These are phyloP conservation scores for Brachyistius frenatus DNA, from an alignment of 2,113 vertebrate genomes.

Conservation along the genomic window DNA sequence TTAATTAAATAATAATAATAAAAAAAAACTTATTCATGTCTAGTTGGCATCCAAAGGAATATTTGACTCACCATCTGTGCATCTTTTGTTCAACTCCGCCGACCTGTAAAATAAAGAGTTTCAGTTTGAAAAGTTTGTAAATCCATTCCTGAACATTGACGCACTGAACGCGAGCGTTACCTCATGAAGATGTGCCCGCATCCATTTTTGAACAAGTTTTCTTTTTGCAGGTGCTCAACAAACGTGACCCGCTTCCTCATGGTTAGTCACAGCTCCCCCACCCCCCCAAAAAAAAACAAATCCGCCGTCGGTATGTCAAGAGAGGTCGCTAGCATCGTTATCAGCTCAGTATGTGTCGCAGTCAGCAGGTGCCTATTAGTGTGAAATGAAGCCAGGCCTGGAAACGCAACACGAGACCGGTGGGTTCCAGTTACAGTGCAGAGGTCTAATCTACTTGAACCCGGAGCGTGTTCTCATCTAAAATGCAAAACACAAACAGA, in stretches of 20 bases:
- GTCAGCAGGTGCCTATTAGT: slow-evolving; percentile 34
- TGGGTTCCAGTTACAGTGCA: slow-evolving; percentile 63
- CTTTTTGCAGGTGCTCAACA: slow-evolving; percentile 64
- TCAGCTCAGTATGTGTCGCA: slow-evolving; percentile 15
- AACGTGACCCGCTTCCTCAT: slow-evolving; percentile 76
- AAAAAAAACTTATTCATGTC: background rate
- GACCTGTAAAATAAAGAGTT: slow-evolving; percentile 50
- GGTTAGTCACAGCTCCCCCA: background rate
- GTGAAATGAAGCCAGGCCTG: slow-evolving; percentile 55
- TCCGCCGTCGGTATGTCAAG: background rate
- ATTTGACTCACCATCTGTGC: slow-evolving; percentile 49
- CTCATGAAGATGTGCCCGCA: slow-evolving; percentile 42
- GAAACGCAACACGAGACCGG: slow-evolving; percentile 51
- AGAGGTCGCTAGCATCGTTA: slow-evolving; percentile 11
- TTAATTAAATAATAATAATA: background rate
- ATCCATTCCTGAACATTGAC: background rate
- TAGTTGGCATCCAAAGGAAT: background rate
- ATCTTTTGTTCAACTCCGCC: slow-evolving; percentile 30
- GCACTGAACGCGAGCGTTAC: background rate
- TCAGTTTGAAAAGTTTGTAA: background rate
- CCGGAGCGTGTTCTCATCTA: slow-evolving; percentile 53
- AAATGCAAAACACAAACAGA: slow-evolving; percentile 59
- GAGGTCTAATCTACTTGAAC: slow-evolving; percentile 60
- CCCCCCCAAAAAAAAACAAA: background rate
- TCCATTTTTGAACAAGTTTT: slow-evolving; percentile 42